Conservation (phyloP, 2,888 invertebrate species). For the Sinohyriopsis cumingii region DNA sequence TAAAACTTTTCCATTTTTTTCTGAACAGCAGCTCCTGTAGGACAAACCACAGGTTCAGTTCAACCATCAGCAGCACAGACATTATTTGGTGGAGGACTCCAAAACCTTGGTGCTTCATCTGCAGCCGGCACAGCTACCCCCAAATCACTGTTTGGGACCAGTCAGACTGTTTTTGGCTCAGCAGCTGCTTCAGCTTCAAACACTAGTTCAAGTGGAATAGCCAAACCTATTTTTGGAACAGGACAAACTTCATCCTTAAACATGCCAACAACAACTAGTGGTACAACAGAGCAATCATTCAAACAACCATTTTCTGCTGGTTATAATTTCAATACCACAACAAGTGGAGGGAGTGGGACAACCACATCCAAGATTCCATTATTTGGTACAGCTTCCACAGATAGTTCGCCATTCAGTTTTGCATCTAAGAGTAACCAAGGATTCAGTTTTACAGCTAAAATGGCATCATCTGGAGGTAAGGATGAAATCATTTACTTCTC, state of each 20-base stretch:
- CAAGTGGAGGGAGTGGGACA: not conserved
- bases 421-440: conserved; percentile 2
- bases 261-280: too few relatives aligned
- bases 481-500: not conserved
- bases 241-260: not conserved
- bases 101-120: not conserved
- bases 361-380: not conserved
- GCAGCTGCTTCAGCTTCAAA: not conserved
- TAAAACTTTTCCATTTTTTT: too few relatives aligned
- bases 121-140: conserved; percentile 5
- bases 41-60: not conserved
- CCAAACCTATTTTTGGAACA: not conserved
- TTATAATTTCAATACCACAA: too few relatives aligned
- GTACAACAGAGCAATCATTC: too few relatives aligned
- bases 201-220: not conserved
- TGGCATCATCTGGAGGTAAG: not conserved
- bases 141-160: too few relatives aligned
- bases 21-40: conserved; percentile 1
- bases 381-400: conserved; percentile 3
- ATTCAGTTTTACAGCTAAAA: conserved; percentile 1
- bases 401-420: not conserved
- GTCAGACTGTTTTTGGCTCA: not conserved
- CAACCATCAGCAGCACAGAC: conserved; percentile 11
- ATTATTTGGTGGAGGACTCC: conserved; percentile 9
- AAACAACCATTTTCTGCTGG: too few relatives aligned